Percentiles rank a stretch among this genome's conserved stretches.
phyloP scores from a whole-genome alignment of 2,113 vertebrate species.

The Pollimyrus isidori region DNA sequence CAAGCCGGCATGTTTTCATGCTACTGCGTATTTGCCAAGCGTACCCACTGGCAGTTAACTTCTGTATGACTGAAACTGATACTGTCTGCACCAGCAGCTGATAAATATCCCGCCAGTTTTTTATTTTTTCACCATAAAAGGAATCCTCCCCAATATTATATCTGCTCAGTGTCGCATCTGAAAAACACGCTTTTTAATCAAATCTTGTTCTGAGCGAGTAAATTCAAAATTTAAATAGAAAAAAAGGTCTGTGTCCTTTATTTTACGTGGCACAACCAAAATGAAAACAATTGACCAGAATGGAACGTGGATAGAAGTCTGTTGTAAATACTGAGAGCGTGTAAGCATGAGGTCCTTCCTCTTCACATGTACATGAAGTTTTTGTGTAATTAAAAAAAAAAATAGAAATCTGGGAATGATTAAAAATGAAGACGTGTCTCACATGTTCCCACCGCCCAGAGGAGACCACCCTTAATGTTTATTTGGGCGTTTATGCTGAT shows the following conservation, averaged over 20 bases:
- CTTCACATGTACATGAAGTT: neutral
- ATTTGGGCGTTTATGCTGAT: neutral
- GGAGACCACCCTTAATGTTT: slow-evolving; percentile 22
- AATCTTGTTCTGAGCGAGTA: neutral
- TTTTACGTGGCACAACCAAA: neutral
- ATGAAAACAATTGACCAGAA: neutral
- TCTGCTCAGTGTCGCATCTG: neutral
- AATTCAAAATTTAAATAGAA: neutral
- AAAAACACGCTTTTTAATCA: neutral
- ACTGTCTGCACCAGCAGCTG: neutral
- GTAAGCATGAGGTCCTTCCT: neutral
- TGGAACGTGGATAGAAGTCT: neutral
- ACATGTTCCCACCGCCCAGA: neutral
- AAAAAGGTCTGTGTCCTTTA: neutral
- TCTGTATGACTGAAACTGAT: neutral
- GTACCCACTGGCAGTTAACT: neutral
- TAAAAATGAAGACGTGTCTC: slow-evolving; percentile 11
- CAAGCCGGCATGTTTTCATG: neutral
- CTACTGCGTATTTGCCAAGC: neutral
- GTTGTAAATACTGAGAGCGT: neutral
- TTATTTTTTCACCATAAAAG: neutral
- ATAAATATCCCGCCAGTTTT: neutral
- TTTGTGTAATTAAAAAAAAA: neutral
- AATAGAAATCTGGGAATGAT: slow-evolving; percentile 13
- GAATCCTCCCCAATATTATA: neutral